Conservation (phyloP, 2,113 vertebrate genomes). For the Neotoma lepida region DNA sequence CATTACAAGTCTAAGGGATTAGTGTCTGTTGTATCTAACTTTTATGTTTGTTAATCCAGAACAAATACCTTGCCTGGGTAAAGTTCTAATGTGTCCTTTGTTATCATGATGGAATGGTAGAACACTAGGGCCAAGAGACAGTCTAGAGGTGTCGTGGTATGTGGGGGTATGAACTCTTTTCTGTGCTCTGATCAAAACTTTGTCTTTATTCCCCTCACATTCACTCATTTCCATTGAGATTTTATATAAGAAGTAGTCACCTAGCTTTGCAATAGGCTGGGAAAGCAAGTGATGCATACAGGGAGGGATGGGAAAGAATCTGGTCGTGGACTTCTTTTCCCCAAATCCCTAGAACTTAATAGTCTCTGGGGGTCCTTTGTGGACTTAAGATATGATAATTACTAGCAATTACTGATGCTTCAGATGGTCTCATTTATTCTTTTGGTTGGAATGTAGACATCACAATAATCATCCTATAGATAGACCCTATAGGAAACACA, state of each 20-base stretch:
- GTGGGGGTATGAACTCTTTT: not conserved
- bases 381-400: not conserved
- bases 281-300: not conserved
- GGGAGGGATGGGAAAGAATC: not conserved
- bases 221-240: not conserved
- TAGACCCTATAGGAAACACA: not conserved
- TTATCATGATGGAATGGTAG: not conserved
- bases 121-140: not conserved
- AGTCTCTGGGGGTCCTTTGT: not conserved
- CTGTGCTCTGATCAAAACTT: not conserved
- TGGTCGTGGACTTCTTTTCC: not conserved
- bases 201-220: not conserved
- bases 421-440: not conserved
- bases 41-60: not conserved
- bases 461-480: not conserved
- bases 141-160: not conserved
- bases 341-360: not conserved
- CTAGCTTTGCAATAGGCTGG: not conserved
- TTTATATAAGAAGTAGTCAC: not conserved
- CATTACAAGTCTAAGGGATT: not conserved
- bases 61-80: not conserved
- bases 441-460: not conserved
- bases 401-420: not conserved
- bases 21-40: not conserved
- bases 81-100: not conserved